Base-by-base conservation (phyloP, 2,113 vertebrate species). In the Condylura cristata region DNA sequence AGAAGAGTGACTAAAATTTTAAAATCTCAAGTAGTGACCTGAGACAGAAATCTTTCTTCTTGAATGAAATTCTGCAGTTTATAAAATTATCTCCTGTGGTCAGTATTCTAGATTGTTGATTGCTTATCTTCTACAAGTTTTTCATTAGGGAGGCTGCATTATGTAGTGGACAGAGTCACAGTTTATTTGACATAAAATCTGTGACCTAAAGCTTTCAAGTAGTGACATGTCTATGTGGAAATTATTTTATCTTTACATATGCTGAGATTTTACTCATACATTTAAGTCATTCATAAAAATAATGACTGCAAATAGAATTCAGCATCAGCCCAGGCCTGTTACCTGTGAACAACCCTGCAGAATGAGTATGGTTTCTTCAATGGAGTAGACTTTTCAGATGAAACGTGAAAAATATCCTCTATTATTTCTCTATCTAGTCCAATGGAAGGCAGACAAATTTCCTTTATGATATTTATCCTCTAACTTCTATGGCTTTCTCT, bases 241-340 rank as follows among this genome's bases (percentile, higher is more conserved):
- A 56, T 93, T 61, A 75, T 22, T 90, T 63, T 72, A 26, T 87
- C 80, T 92, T 76, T 74, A 85, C 53, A 32, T 70, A 61, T 63
- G 30, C 18, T n/a, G 18, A 58, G 4, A 53, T 63, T 95, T 82
- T 91, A 76, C 26, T 63, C 46, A 41, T 8, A 76, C 46, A 22
- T 91, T 93, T 74, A 41, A 72, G 24, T 44, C 6, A 83, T 82
- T 95, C 17, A 18, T 46, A 65, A 93, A 26, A 60, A 37, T 37
- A 3, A 32, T 85, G 51, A 75, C 28, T 81, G 6, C 22, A 72
- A 48, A n/a, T 80, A 78, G 39, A 81, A 10, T 24, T 84, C 74
- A 72, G 71, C 30, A 78, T 61, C 26, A 37, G 12, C 2, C 88
- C 28, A 71, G 4, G 18, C 7, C 58, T 56, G 5, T 78, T 89